Evolutionary conservation across 2,113 vertebrate genomes (phyloP), one percentile per base, ranked within the genome.

Genomic region (Coryphaenoides rupestris): DNA sequence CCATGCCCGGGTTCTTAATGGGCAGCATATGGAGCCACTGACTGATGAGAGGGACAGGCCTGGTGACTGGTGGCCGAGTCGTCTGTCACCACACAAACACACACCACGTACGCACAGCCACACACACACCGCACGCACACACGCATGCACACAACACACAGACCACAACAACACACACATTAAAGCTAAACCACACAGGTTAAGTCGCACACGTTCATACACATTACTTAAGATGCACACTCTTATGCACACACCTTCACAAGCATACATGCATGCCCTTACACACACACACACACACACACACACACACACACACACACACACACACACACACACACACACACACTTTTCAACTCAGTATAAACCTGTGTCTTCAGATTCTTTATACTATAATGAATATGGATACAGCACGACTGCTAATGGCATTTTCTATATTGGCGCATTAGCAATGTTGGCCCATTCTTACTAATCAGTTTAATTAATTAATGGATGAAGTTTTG

Each of bases 21-120:
- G 86, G 79, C 79, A 79, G 84, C 90, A 92, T 92, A 91, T 90
- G 90, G 89, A 78, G 80, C 62, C 13, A 55, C 66, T 86, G 88
- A 86, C 82, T 83, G 86, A 88, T 86, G 84, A 84, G 82, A 47
- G 74, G 75, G 58, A 64, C 68, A 68, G 28, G 12, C 63, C 69
- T 21, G 24, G 53, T 88, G 88, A 86, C 89, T 88, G 86, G 82
- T 89, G 15, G 87, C 81, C 84, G 84, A 88, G 76, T 79, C 73
- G 63, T 76, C 81, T 80, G 80, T 81, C 63, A 58, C 14, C 45
- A 55, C 75, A 57, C 70, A 26, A 7, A 40, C 7, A 40, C 33
- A 40, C 33, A 40, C 33, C 40, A 17, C 40, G 24, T 21, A 46
- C 10, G 19, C 26, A 19, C 54, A 5, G 19, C 1, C 54, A 23